Evolutionary conservation across 2,797 vertebrate genomes (phyloP).

Genomic region (Oceanodroma leucorhoa): DNA sequence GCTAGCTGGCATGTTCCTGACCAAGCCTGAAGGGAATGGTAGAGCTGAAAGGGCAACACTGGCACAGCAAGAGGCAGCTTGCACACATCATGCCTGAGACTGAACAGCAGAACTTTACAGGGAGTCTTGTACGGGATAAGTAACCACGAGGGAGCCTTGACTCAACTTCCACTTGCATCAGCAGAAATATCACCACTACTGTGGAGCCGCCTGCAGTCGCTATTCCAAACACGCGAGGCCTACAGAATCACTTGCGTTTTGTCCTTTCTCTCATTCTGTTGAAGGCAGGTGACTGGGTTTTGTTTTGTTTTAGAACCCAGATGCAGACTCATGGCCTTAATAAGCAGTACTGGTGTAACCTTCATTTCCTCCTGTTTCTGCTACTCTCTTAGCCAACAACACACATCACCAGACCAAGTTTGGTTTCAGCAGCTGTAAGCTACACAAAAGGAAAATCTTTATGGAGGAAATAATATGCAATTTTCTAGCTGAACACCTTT

Average conservation of each 20-base stretch:
- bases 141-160: background rate
- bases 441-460: slow-evolving; percentile 72
- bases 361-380: slow-evolving; percentile 37
- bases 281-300: background rate
- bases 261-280: background rate
- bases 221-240: background rate
- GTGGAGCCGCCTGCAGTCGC: background rate
- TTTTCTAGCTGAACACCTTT: slow-evolving; percentile 93
- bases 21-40: background rate
- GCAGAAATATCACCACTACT: background rate
- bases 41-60: slow-evolving; percentile 4
- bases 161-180: background rate
- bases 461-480: slow-evolving; percentile 83
- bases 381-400: slow-evolving; percentile 10
- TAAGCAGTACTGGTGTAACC: slow-evolving; percentile 5
- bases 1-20: background rate
- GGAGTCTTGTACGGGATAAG: background rate
- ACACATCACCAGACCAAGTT: slow-evolving; percentile 38
- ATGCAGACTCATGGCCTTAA: background rate
- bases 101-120: background rate
- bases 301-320: background rate
- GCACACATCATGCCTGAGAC: background rate
- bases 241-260: background rate
- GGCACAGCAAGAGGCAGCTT: background rate
- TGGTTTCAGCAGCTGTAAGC: slow-evolving; percentile 65